phyloP scores from a whole-genome alignment of 2,888 invertebrate species.

The Atethmia centrago region DNA sequence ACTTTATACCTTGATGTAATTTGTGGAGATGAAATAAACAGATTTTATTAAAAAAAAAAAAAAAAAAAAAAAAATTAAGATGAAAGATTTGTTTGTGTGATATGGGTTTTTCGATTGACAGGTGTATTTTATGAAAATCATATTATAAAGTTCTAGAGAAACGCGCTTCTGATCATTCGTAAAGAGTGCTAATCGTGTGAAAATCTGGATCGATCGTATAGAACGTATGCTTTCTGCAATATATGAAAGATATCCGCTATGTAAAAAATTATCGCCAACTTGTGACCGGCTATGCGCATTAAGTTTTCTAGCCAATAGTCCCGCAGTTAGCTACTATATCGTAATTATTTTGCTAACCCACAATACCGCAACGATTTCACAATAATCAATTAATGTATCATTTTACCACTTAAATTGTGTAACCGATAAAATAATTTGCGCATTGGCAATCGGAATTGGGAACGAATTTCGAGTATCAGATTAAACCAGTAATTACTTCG shows the following conservation, averaged over 20 bases:
- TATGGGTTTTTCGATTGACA: background rate
- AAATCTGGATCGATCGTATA: background rate
- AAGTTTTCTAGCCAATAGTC: background rate
- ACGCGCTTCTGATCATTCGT: background rate
- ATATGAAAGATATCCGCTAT: background rate
- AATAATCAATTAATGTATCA: slow-evolving; percentile 34
- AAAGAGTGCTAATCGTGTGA: slow-evolving; percentile 4
- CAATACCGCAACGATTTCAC: slow-evolving; percentile 7
- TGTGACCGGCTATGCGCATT: slow-evolving; percentile 13
- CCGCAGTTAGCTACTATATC: background rate
- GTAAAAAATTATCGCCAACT: background rate
- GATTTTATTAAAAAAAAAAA: no score
- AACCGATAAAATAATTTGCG: slow-evolving; percentile 21
- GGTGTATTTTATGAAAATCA: slow-evolving; percentile 3
- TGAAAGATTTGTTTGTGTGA: slow-evolving; percentile 28
- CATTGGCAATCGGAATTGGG: slow-evolving; percentile 18
- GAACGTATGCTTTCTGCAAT: background rate
- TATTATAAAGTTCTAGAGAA: background rate
- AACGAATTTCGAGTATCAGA: slow-evolving; percentile 6
- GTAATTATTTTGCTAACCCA: slow-evolving; percentile 15
- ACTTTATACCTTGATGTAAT: no score
- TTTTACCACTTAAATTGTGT: slow-evolving; percentile 33
- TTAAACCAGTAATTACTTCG: slow-evolving; percentile 12
- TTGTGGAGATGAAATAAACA: no score
- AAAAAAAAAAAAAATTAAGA: no score